Conservation (phyloP, 2,888 invertebrate species). For the Dryocosmus kuriphilus region DNA sequence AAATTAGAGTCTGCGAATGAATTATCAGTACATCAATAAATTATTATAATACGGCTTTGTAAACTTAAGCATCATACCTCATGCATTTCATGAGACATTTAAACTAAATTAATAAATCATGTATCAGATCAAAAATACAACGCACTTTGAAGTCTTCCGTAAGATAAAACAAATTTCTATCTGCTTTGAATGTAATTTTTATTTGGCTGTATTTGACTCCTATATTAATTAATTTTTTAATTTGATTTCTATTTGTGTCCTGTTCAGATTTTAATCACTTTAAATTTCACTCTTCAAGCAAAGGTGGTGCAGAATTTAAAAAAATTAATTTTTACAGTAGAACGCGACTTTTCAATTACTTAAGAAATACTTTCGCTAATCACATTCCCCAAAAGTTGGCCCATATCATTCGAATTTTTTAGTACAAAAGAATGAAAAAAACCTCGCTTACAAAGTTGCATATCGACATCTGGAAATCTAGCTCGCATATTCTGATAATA, state of each 20-base stretch:
- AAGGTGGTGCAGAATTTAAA: neutral
- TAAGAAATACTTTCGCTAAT: constrained; percentile 64
- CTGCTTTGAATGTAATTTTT: neutral
- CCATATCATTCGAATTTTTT: constrained; percentile 81
- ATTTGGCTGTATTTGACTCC: neutral
- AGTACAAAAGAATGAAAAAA: constrained; percentile 91
- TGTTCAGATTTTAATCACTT: neutral
- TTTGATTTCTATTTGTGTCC: neutral
- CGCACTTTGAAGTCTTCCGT: neutral
- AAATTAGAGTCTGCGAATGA: no score
- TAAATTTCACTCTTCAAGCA: neutral
- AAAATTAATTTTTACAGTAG: neutral
- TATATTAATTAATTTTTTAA: neutral
- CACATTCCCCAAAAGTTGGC: constrained; percentile 68
- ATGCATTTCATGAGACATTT: neutral
- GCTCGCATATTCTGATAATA: constrained; percentile 84
- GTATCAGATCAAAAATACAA: neutral
- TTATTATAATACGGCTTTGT: neutral
- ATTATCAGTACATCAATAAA: neutral
- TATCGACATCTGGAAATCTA: constrained; percentile 82
- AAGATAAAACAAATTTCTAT: neutral
- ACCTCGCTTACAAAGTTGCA: constrained; percentile 81
- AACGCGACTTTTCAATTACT: neutral
- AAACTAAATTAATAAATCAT: neutral
- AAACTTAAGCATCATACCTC: no score